A percentile compares a stretch with the other conserved stretches of the same genome.
phyloP scores from a whole-genome alignment of 2,888 invertebrate genomes.

The Fragum sueziense region DNA sequence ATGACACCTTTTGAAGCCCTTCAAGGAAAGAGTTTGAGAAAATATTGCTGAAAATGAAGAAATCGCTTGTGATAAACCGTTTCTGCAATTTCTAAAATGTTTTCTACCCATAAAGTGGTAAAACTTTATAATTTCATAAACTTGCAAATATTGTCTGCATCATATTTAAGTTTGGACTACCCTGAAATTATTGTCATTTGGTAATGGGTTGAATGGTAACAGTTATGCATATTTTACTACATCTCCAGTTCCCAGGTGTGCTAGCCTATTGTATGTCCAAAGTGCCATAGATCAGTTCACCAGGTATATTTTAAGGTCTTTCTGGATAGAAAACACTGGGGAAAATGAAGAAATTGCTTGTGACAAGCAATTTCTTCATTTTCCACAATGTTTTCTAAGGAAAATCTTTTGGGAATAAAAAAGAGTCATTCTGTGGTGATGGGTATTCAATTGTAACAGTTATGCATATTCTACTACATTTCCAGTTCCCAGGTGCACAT shows the following conservation, averaged over 20 bases:
- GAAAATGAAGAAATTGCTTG: no score
- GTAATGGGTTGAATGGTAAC: no score
- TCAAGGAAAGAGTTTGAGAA: neutral
- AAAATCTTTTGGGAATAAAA: no score
- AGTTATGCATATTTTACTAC: no score
- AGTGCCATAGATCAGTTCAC: slow-evolving; percentile 97
- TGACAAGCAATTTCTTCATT: neutral
- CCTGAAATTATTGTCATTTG: no score
- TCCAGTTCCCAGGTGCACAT: slow-evolving; percentile 91
- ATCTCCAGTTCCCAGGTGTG: slow-evolving; percentile 89
- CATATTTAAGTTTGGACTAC: no score
- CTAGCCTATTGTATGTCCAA: slow-evolving; percentile 94
- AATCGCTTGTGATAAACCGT: neutral
- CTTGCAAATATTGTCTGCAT: no score
- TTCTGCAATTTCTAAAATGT: neutral
- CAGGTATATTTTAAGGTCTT: slow-evolving; percentile 91
- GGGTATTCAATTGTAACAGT: no score
- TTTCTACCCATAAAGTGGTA: neutral
- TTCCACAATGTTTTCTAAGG: neutral
- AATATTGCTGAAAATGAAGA: neutral
- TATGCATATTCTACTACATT: no score
- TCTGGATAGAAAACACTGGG: no score
- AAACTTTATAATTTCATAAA: neutral
- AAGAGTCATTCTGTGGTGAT: no score
- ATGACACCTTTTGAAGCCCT: neutral